Evolutionary conservation across 2,113 vertebrate genomes (phyloP), one percentile per base, ranked within the genome.

Genomic region (Calyptommatus sinebrachiatus): DNA sequence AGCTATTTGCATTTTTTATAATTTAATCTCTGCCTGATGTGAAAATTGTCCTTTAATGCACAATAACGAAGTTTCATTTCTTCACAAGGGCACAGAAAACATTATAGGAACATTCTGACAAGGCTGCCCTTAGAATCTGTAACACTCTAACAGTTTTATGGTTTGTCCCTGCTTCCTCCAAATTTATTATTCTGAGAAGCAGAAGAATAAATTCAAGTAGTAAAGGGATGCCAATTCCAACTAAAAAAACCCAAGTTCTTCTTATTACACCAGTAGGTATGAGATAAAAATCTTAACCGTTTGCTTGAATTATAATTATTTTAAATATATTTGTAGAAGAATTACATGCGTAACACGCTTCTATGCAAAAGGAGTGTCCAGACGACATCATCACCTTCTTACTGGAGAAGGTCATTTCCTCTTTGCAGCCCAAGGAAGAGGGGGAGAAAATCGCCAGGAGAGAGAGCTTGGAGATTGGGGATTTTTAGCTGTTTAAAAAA

Each of bases 211-310:
- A 28, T 65, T 71, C 75, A 78, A 71, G 28, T 18, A 79, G 21
- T 63, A 53, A 77, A 69, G 9, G 6, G 28, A 41, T 65, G 53
- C 71, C 71, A 85, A 75, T 5, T 57, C 67, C 60, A 85, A 48
- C 28, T 29, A 60, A 45, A 67, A 62, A 2, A 22, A 41, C 2
- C n/a, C 28, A 41, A 26, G 62, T 67, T 73, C 72, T 57, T 75
- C 18, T 75, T 53, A 20, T 61, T 80, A 48, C 7, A 68, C 24
- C 31, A 78, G 22, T 18, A 67, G 35, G 28, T 60, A 8, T 31
- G 82, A 73, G n/a, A 71, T 82, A 71, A 75, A 57, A 69, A 71
- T 76, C 22, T 78, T 75, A 71, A 71, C 35, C 35, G n/a, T 48
- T 35, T 71, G 78, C 26, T 70, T 48, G 8, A 71, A 70, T 83